Percentiles rank a stretch among this genome's conserved stretches.
phyloP scores from a whole-genome alignment of 2,113 vertebrate species.

The Gopherus evgoodei region DNA sequence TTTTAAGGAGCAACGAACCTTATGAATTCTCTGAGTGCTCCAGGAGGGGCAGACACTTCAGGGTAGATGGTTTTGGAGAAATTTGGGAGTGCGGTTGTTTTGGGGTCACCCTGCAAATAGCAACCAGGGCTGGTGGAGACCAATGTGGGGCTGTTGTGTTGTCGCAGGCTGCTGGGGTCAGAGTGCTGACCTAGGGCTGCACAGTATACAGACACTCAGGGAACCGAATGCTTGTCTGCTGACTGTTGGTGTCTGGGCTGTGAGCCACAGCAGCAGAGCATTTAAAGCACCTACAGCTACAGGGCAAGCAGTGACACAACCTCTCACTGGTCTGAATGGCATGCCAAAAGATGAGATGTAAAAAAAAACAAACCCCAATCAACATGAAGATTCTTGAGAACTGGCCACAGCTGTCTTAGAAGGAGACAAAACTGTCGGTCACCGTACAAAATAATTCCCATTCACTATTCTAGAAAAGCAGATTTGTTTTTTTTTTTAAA shows the following conservation, averaged over 20 bases:
- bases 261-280: background rate
- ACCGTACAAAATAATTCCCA: background rate
- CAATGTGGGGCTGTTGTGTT: no score
- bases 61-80: no score
- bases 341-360: background rate
- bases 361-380: background rate
- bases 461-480: background rate
- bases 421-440: background rate
- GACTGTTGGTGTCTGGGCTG: background rate
- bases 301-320: background rate
- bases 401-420: background rate
- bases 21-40: no score
- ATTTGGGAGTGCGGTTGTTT: no score
- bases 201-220: no score
- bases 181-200: no score
- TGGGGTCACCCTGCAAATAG: no score
- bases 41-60: no score
- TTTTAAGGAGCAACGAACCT: no score
- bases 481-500: background rate
- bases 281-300: background rate
- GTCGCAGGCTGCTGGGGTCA: no score
- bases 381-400: slow-evolving; percentile 5
- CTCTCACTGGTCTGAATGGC: background rate
- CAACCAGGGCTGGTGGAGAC: no score
- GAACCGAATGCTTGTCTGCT: background rate